Conservation (phyloP, 2,888 invertebrate species). For the Ophion ellenae region DNA sequence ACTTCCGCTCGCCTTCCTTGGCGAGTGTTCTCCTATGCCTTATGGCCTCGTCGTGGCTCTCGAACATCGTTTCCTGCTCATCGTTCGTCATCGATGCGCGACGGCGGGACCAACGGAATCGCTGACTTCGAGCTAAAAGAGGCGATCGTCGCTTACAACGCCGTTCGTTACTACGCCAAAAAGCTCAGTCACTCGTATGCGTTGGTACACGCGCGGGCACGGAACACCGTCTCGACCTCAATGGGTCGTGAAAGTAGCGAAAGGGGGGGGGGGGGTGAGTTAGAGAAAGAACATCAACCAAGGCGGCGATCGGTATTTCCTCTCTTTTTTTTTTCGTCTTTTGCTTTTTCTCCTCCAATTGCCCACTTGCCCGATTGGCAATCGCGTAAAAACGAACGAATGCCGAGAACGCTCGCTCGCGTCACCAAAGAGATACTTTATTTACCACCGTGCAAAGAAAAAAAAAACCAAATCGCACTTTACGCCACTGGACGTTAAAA, state of each 20-base stretch:
- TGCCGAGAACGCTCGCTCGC: background rate
- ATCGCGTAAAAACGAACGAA: conserved; percentile 2
- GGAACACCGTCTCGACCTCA: background rate
- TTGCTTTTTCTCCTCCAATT: background rate
- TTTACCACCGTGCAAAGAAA: background rate
- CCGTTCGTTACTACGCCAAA: background rate
- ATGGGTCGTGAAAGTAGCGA: conserved; percentile 9
- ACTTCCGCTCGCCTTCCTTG: conserved; percentile 73
- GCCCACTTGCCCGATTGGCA: conserved; percentile 39
- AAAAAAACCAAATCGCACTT: background rate
- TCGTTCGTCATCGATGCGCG: conserved; percentile 35
- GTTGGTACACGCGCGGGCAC: background rate
- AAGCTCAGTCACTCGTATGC: background rate
- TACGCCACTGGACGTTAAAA: background rate
- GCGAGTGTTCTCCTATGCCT: conserved; percentile 73
- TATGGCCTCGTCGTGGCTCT: conserved; percentile 68
- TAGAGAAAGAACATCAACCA: background rate
- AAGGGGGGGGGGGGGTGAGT: background rate
- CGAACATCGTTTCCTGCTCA: conserved; percentile 46
- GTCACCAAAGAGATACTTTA: conserved; percentile 18
- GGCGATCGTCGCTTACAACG: background rate
- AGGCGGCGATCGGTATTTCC: background rate
- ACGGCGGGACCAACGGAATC: conserved; percentile 12
- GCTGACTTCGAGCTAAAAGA: conserved; percentile 17
- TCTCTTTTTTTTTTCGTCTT: background rate